Evolutionary conservation across 2,888 invertebrate genomes (phyloP), one percentile per base, ranked within the genome.

Genomic region (Camponotus fellah): DNA sequence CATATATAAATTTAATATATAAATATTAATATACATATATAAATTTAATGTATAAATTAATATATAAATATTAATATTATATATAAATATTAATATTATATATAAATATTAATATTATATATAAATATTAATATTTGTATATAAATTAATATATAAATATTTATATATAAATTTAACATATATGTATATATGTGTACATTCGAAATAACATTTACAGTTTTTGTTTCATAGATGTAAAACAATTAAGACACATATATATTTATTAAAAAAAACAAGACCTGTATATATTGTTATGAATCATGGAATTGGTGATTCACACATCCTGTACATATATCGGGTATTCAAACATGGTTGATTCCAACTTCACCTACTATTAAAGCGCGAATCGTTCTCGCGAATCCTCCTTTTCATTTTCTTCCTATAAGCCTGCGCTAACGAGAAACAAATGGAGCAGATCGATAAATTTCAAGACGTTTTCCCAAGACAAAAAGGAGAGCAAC

Each of bases 401-500:
- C 14, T 64, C 74, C n/a, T 65, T 17, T 8, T 32, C 21, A 69
- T 56, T 32, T 58, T 58, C n/a, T 69, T 43, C 14, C n/a, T 64
- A 68, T 56, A 75, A 82, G 87, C 85, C 85, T 87, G 87, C 84
- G 85, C 77, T 76, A 82, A 72, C 81, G 74, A 66, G 68, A 81
- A 43, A 76, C 58, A 75, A 87, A n/a, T 66, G 66, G 77, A 71
- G 43, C 87, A 84, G 72, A 82, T 88, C 88, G 87, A 88, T 88
- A 82, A 88, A 81, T 88, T 88, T 84, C 40, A 69, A 82, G 82
- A 80, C 58, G 26, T 65, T 37, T n/a, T 6, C 14, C n/a, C 17
- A 43, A 60, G 34, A 37, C 26, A 21, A 66, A 66, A 56, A 26
- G 26, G 60, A 43, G n/a, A 40, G 40, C 12, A 40, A 76, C 66